Conservation (phyloP, 2,797 vertebrate genomes). For the Pseudotriccus pelzelni region DNA sequence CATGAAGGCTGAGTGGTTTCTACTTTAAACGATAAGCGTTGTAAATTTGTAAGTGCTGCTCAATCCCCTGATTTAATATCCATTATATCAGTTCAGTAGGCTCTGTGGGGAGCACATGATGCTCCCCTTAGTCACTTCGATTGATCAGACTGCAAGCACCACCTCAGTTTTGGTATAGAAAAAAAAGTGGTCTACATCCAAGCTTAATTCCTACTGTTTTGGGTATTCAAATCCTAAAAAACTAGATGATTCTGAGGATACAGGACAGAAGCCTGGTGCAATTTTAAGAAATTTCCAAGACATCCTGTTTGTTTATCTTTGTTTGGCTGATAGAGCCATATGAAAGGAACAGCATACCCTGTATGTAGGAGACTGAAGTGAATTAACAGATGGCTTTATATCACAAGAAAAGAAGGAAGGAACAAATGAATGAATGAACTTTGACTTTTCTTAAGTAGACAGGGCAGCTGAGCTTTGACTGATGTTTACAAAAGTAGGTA, state of each 20-base stretch:
- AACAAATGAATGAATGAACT: slow-evolving; percentile 53
- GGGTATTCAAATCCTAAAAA: background rate
- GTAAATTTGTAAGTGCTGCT: background rate
- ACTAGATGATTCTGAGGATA: background rate
- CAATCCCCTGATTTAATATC: background rate
- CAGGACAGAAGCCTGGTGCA: background rate
- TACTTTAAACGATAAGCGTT: background rate
- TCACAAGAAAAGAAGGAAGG: slow-evolving; percentile 27
- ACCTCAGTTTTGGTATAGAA: background rate
- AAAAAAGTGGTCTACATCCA: background rate
- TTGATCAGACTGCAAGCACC: background rate
- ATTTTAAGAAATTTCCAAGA: background rate
- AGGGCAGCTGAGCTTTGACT: slow-evolving; percentile 28
- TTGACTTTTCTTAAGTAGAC: slow-evolving; percentile 53
- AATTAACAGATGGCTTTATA: slow-evolving; percentile 36
- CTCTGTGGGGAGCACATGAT: background rate
- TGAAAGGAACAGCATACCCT: background rate
- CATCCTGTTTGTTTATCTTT: slow-evolving; percentile 25
- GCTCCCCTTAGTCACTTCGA: background rate
- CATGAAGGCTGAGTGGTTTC: background rate
- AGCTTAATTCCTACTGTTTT: background rate
- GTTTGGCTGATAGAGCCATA: background rate
- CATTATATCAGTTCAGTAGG: background rate
- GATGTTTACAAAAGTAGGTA: slow-evolving; percentile 59
- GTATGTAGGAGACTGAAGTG: background rate